Evolutionary conservation across 1,140 invertebrate genomes (phyloP), one percentile per base, ranked within the genome.

Genomic region (Hylaeus volcanicus): DNA sequence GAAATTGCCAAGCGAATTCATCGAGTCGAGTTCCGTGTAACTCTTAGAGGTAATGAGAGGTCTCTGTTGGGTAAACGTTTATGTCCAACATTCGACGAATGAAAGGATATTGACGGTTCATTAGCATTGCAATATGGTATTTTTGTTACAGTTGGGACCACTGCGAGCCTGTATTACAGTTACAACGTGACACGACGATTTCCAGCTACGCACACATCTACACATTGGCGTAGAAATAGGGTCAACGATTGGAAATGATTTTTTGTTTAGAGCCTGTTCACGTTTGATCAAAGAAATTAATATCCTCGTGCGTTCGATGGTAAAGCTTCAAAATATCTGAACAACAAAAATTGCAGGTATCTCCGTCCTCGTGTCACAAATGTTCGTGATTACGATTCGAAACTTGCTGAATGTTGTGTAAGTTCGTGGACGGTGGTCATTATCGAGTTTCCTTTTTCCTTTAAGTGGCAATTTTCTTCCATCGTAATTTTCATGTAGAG

Each of bases 111-210:
- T 26, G 26, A 0, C 0, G 26, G 26, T 26, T 26, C 26, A 26
- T 26, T 26, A 26, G 26, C 26, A 26, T 26, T 0, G 26, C 26
- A 26, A 26, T 26, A 26, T 26, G 26, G 55, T 80, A 61, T 85
- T 64, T 55, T 78, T 43, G 56, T 48, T 53, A 48, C 26, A 26
- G 26, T 26, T 53, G 74, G 71, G 64, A 81, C 41, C 70, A 70
- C 74, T 86, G 81, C 88, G 88, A 86, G 86, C 88, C 88, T 72
- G 82, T 82, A 88, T 89, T 91, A 92, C 90, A 92, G 90, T 92
- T 92, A 92, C 88, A 89, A 85, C 75, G 87, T 84, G 89, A 85
- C 82, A 84, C 84, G 81, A 84, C 81, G 85, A 86, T 88, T 87
- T 89, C 89, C 88, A 85, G 88, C 90, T 90, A 90, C 69, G 37